Evolutionary conservation across 1,140 invertebrate genomes (phyloP), one percentile per base, ranked within the genome.

Genomic region (Apocrypta bakeri): DNA sequence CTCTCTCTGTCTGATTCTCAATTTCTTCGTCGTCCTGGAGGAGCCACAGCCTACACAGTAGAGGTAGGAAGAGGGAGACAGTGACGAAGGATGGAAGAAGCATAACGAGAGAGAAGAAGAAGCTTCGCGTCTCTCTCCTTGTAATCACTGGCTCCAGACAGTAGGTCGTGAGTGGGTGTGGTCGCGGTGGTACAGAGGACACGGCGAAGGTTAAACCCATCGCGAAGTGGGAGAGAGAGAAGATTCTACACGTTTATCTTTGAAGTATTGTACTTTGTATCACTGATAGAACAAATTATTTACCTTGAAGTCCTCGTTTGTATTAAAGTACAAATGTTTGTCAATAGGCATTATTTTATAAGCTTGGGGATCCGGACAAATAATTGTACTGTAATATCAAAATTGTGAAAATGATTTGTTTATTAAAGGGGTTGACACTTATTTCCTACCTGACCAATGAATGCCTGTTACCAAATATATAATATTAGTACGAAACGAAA

Each of bases 191-290:
- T 81, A 61, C 42, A 84, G 85, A 87, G 85, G 85, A 87, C 85
- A 85, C 64, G 77, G 79, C 83, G 87, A 89, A 89, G 88, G 88
- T 89, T 87, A 87, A 84, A 85, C 76, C 82, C 75, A 81, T 83
- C 68, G 68, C 29, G 69, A 77, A 72, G 84, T 82, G 87, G 87
- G 83, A 82, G 78, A 63, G 66, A 48, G 78, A 83, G 76, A 84
- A 64, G 69, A 27, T 31, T n/a, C 25, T 0, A 68, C 7, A n/a
- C 71, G 25, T 61, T 17, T 25, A 24, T 8, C 24, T 24, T 24
- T 63, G 40, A 9, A 42, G 40, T 17, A 4, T 48, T 17, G 42
- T 4, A 2, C n/a, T 42, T 48, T 17, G 42, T 48, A 17, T 17
- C 42, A 17, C 14, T 48, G 42, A n/a, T n/a, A n/a, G n/a, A n/a